A percentile compares a stretch with the other conserved stretches of the same genome.
These are phyloP conservation scores for Holotrichia oblita DNA, from an alignment of 1,140 invertebrate species.

Conservation along the genomic window DNA sequence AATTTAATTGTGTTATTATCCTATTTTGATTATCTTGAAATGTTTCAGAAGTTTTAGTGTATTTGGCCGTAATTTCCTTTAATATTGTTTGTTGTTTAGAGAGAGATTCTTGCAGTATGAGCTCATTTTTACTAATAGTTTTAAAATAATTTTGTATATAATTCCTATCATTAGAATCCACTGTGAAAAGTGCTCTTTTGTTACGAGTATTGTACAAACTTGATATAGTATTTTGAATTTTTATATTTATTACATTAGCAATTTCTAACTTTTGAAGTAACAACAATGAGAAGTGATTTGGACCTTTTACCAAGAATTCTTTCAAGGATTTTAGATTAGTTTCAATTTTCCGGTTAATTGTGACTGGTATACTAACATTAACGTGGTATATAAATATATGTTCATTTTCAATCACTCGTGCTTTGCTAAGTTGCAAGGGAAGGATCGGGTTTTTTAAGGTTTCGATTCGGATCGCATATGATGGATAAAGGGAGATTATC, in stretches of 20 bases:
- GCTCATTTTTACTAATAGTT: not conserved
- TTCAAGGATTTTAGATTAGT: not conserved
- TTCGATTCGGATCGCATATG: not conserved
- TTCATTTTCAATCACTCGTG: not conserved
- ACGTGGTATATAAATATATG: not conserved
- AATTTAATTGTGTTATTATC: not conserved
- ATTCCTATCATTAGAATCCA: conserved; percentile 39
- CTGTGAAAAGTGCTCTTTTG: conserved; percentile 44
- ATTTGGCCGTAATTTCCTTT: not conserved
- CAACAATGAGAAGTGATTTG: not conserved
- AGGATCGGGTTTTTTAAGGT: not conserved
- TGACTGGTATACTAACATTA: conserved; percentile 6
- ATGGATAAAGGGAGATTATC: not conserved
- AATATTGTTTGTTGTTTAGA: not conserved
- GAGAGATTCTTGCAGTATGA: no score
- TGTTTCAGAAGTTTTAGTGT: not conserved
- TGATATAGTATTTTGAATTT: conserved; percentile 41
- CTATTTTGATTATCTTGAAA: not conserved
- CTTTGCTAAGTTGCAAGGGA: not conserved
- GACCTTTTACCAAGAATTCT: not conserved
- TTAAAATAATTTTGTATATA: not conserved
- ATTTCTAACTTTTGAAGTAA: not conserved
- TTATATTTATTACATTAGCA: not conserved
- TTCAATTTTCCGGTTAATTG: not conserved
- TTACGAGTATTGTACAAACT: not conserved